Evolutionary conservation across 2,888 invertebrate genomes (phyloP), one percentile per base, ranked within the genome.

Genomic region (Orthosia gothica): DNA sequence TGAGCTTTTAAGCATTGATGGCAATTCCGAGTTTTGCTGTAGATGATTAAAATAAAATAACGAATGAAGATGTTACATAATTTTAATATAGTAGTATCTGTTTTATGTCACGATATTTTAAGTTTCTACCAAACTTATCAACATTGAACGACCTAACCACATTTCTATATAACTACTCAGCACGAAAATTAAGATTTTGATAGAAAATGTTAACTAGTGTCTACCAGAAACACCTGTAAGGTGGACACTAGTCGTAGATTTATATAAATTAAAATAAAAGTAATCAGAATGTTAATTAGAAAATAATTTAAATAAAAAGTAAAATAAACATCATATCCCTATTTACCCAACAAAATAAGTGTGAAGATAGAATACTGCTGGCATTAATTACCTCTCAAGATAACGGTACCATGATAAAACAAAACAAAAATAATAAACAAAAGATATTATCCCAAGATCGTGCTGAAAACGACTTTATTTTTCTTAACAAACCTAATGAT

Each of bases 401-500:
- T 76, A 84, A 73, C 61, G 18, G 18, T n/a, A 15, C n/a, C 55
- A 66, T 45, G 62, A 71, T 81, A 67, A 63, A 76, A 75, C 63
- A 67, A 76, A 70, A 80, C 26, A 68, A 58, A 62, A 49, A 70
- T 23, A 59, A 58, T 32, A 79, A 74, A 66, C 62, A 65, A 70
- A 75, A 75, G 49, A 59, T 57, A 62, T 70, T 49, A 68, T 62
- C 65, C 20, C 54, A 63, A 71, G 55, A 71, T 64, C 69, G 55
- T 52, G 76, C 23, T 69, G 65, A 81, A 84, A 84, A 59, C 59
- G 13, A 59, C 13, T 70, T 71, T 66, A 76, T 71, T 69, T 72
- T 84, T 76, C 23, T 32, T 58, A 68, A 76, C 57, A 68, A 73
- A 70, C 61, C 64, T 76, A 77, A 85, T 68, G 70, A 84, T 61